Base-by-base conservation (phyloP, 2,888 invertebrate species). In the Amphiduros pacificus region DNA sequence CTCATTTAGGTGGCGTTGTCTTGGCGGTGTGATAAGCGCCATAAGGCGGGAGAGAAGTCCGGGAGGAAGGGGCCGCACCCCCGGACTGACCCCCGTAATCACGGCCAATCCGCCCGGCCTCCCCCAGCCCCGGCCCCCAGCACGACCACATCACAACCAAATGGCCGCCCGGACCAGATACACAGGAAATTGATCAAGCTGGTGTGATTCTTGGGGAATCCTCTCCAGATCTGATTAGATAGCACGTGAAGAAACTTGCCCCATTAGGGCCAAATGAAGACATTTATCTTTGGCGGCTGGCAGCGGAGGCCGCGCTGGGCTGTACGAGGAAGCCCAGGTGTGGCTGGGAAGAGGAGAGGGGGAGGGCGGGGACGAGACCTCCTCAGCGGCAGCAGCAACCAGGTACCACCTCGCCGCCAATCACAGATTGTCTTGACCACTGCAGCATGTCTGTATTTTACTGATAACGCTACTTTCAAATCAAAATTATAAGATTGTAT, bases 261-360 rank as follows among this genome's bases (percentile, higher is more conserved):
- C 55, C 55, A 55, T 55, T 55, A 55, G 40, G 36, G 20, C 27
- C 24, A 40, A 55, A 55, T 55, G 55, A 41, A 55, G 55, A 55
- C 55, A 55, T 55, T 55, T 41, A 55, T 55, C 55, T 55, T 55
- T 9, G 31, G 36, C 17, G 52, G 3, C 28, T 20, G 27, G 52
- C 14, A 9, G 17, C 11, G 20, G 28, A n/a, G 11, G 36, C 36
- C 17, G 36, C 9, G 36, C 36, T 11, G 11, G 9, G 17, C 36
- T 11, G 36, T 36, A 24, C 49, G 2, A 11, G 9, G 20, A n/a
- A 5, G 4, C 9, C n/a, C 48, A n/a, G n/a, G 48, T 22, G 20
- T 5, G n/a, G 48, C 48, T 22, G n/a, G 5, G 48, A 5, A n/a
- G 48, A 48, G 28, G 17, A 51, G 51, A n/a, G 3, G 17, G 28